A percentile compares a stretch with the other conserved stretches of the same genome.
These are phyloP conservation scores for Corbicula japonica DNA, from an alignment of 2,888 invertebrate genomes.

Conservation along the genomic window DNA sequence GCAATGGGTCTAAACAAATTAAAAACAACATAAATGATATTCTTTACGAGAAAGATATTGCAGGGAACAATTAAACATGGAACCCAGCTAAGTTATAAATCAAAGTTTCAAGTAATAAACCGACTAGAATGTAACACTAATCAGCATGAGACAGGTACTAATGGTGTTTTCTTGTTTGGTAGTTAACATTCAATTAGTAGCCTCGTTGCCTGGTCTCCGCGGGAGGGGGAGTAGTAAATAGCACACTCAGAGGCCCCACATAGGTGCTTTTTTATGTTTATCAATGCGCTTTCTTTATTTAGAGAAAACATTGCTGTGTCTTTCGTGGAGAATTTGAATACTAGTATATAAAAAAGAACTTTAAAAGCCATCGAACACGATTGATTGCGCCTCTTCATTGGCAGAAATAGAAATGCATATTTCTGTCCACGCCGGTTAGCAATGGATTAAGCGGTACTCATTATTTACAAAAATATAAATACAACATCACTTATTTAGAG, in stretches of 20 bases:
- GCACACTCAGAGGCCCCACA: conserved; percentile 39
- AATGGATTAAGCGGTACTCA: no score
- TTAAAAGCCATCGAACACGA: no score
- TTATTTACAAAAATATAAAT: no score
- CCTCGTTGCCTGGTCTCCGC: conserved; percentile 38
- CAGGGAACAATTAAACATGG: conserved; percentile 38
- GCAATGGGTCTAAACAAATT: conserved; percentile 34
- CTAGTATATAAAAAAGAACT: no score
- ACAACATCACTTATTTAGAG: no score
- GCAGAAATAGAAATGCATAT: no score
- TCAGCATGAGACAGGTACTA: conserved; percentile 38
- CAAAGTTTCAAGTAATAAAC: conserved; percentile 36
- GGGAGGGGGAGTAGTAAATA: conserved; percentile 16
- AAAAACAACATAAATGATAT: conserved; percentile 41
- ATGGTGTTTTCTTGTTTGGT: conserved; percentile 51
- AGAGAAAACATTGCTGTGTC: no score
- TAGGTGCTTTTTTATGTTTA: no score
- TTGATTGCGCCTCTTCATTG: no score
- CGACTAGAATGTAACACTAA: conserved; percentile 7
- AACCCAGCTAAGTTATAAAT: conserved; percentile 44
- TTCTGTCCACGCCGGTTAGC: no score
- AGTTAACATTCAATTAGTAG: conserved; percentile 65
- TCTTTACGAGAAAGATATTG: conserved; percentile 40
- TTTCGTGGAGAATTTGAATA: no score
- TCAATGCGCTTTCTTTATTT: no score